These are phyloP conservation scores for Palythoa grandiflora DNA, from an alignment of 92 coral and sea anemone species.

Conservation along the genomic window DNA sequence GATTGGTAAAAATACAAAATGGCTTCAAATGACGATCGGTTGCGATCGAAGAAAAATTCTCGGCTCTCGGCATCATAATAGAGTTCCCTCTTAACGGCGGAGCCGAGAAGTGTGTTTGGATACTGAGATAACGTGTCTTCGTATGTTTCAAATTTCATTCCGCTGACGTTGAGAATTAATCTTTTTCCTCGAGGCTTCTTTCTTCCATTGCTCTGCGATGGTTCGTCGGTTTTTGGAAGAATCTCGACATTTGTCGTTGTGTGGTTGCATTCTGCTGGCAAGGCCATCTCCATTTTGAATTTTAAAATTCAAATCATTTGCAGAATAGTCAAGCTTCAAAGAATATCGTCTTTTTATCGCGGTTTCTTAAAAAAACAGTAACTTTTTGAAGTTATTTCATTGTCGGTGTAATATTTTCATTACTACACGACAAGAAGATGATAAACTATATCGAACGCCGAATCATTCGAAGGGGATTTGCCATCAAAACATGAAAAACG, in stretches of 20 bases:
- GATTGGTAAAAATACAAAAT: slow-evolving; percentile 94
- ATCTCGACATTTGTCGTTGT: background rate
- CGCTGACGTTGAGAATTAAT: slow-evolving; percentile 89
- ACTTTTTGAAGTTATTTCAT: background rate
- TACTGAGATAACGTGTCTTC: slow-evolving; percentile 79
- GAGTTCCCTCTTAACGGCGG: slow-evolving; percentile 76
- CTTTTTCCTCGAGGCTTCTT: slow-evolving; percentile 37
- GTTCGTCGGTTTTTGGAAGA: background rate
- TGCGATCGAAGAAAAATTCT: slow-evolving; percentile 98
- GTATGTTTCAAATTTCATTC: slow-evolving; percentile 94
- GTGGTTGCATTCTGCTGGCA: slow-evolving; percentile 13
- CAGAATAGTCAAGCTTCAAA: background rate
- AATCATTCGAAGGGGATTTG: slow-evolving; percentile 25
- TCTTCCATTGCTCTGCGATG: background rate
- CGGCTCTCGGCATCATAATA: slow-evolving; percentile 77
- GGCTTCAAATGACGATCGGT: slow-evolving; percentile 97
- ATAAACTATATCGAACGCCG: background rate
- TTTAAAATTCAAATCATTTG: slow-evolving; percentile 26
- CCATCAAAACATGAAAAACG: slow-evolving; percentile 16
- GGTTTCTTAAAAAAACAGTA: background rate
- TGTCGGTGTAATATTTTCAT: background rate
- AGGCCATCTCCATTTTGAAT: slow-evolving; percentile 20
- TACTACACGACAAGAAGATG: background rate
- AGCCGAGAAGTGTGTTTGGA: slow-evolving; percentile 94
- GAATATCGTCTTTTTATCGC: background rate